Percentiles rank a stretch among this genome's conserved stretches.
phyloP scores from a whole-genome alignment of 2,888 invertebrate species.

The Meta bourneti region DNA sequence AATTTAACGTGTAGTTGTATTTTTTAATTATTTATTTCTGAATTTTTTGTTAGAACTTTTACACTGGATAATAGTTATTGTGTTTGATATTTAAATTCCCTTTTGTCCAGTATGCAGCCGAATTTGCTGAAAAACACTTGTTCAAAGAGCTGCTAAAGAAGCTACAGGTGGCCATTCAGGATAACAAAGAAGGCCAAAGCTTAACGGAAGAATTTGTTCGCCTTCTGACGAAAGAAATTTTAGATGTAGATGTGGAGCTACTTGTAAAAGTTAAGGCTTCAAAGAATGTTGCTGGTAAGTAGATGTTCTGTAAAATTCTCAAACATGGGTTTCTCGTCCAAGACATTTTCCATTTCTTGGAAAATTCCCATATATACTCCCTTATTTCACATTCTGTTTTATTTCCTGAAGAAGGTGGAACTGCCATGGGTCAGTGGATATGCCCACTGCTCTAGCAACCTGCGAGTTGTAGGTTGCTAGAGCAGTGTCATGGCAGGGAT shows the following conservation, averaged over 20 bases:
- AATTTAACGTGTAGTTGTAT: no score
- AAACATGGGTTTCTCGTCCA: not conserved
- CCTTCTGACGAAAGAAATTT: conserved; percentile 91
- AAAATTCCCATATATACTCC: not conserved
- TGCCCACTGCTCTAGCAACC: no score
- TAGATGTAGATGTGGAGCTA: conserved; percentile 90
- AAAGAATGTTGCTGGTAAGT: conserved; percentile 84
- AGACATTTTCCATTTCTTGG: not conserved
- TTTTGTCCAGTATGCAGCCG: conserved; percentile 88
- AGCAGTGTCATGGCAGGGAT: no score
- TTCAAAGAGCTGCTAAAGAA: conserved; percentile 83
- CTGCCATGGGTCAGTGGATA: no score
- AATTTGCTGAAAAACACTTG: conserved; percentile 93
- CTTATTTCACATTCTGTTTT: not conserved
- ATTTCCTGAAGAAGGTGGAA: not conserved
- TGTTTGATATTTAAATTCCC: not conserved
- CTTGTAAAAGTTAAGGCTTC: conserved; percentile 91
- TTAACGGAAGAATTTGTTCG: conserved; percentile 79
- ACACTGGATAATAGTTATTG: not conserved
- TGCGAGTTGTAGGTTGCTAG: no score
- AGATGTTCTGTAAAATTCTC: not conserved
- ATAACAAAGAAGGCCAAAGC: not conserved
- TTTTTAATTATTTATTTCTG: no score
- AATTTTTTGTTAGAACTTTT: no score
- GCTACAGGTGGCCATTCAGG: conserved; percentile 38